These are phyloP conservation scores for Nomada flava DNA, from an alignment of 2,888 invertebrate genomes.

Conservation along the genomic window DNA sequence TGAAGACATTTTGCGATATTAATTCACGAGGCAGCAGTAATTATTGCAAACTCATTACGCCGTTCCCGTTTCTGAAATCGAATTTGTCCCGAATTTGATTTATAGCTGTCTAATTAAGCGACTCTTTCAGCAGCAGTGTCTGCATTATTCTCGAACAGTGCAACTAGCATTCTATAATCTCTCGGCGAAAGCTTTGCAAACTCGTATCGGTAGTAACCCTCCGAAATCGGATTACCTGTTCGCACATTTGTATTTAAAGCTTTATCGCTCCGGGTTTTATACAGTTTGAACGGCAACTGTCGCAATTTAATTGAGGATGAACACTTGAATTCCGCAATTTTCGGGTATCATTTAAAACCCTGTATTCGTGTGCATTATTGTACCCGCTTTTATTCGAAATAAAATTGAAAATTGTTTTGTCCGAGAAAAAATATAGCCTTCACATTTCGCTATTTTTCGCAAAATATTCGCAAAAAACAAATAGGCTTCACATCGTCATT, in stretches of 20 bases:
- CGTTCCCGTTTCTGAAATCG: neutral
- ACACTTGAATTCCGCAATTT: neutral
- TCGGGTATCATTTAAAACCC: neutral
- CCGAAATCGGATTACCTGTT: conserved; percentile 36
- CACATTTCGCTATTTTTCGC: too few relatives aligned
- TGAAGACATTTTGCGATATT: too few relatives aligned
- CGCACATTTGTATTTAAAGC: conserved; percentile 24
- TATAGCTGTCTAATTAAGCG: conserved; percentile 63
- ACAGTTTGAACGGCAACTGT: conserved; percentile 7
- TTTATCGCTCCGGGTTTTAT: conserved; percentile 5
- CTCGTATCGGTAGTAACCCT: conserved; percentile 20
- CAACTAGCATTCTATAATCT: conserved; percentile 44
- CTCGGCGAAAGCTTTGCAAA: conserved; percentile 47
- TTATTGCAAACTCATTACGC: neutral
- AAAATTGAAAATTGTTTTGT: too few relatives aligned
- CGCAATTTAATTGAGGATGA: conserved; percentile 19
- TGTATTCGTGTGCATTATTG: neutral
- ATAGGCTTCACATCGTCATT: too few relatives aligned
- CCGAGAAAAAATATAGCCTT: neutral
- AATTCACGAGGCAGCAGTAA: neutral
- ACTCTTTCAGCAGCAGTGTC: neutral
- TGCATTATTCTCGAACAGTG: conserved; percentile 21
- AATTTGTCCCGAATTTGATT: conserved; percentile 44
- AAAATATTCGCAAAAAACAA: too few relatives aligned
- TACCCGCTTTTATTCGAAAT: neutral